Conservation (phyloP, 2,888 invertebrate genomes). For the Deilephila porcellus region DNA sequence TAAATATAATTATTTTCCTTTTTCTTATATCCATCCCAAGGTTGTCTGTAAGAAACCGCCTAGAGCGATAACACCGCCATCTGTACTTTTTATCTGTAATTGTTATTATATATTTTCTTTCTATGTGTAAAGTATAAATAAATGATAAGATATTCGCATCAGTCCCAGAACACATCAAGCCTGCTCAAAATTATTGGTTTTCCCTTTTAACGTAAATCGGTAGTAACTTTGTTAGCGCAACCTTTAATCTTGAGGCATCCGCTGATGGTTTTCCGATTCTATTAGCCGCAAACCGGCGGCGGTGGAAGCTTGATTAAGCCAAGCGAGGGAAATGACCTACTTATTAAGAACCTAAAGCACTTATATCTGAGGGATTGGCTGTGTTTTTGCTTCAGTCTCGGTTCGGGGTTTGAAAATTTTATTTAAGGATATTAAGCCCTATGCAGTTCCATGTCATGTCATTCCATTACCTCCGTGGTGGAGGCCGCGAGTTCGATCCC, state of each 20-base stretch:
- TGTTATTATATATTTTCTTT: too few species aligned
- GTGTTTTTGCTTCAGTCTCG: neutral
- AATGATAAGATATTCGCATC: neutral
- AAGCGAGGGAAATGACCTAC: slow-evolving; percentile 59
- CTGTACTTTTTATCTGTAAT: too few species aligned
- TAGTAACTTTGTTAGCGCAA: slow-evolving; percentile 60
- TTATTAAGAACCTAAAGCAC: slow-evolving; percentile 46
- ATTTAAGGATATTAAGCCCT: neutral
- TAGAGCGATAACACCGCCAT: too few species aligned
- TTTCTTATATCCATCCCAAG: too few species aligned
- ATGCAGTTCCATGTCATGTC: too few species aligned
- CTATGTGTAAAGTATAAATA: too few species aligned
- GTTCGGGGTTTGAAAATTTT: neutral
- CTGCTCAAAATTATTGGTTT: slow-evolving; percentile 27
- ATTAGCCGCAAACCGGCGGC: slow-evolving; percentile 68
- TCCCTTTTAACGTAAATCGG: slow-evolving; percentile 51
- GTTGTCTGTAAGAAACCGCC: too few species aligned
- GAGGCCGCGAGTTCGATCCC: too few species aligned
- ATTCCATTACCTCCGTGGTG: too few species aligned
- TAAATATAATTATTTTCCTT: too few species aligned
- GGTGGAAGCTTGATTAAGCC: slow-evolving; percentile 64
- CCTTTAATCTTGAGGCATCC: slow-evolving; percentile 67
- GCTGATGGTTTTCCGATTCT: slow-evolving; percentile 78
- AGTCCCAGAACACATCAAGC: neutral
- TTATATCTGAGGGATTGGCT: slow-evolving; percentile 22